Evolutionary conservation across 2,113 vertebrate genomes (phyloP), one percentile per base, ranked within the genome.

Genomic region (Urocynchramus pylzowi): DNA sequence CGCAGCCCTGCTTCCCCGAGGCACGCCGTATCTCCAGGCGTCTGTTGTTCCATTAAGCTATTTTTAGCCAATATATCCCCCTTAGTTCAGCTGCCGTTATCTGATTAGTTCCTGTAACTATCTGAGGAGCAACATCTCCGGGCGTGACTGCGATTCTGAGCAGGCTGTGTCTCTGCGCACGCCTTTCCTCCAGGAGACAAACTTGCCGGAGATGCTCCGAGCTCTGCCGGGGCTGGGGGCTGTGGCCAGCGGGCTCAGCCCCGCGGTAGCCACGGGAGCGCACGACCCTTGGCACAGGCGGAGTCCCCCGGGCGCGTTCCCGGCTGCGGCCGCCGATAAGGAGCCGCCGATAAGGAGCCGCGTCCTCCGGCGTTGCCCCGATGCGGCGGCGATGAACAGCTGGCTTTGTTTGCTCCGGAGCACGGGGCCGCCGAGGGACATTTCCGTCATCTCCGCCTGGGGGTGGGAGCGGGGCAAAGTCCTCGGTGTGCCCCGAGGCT

Each of bases 61-160:
- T 96, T 97, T 96, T 96, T 96, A 94, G 96, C 73, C 42, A 67
- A 39, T 13, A 44, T 89, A 92, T 82, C 87, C 91, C 95, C 93
- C 77, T 81, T 80, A 42, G 78, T 87, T 96, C 91, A 84, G 93
- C 89, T 78, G 89, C 89, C 75, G 89, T 94, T 95, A 95, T 91
- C 95, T 95, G 76, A 96, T 95, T 82, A 95, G 91, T 89, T 95
- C 89, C 91, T 94, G 93, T 87, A 96, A 95, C 89, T 91, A 37
- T 37, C 79, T 1, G 47, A 87, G 94, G 91, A 96, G 86, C 93
- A 95, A 93, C 94, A 92, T 90, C 89, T 95, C 91, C 89, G 79
- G 91, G 91, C 91, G 42, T 78, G 86, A 87, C 89, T 84, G 83
- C 9, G 77, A 52, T 78, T 63, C 90, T 63, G 85, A 96, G 95